These are phyloP conservation scores for Stegastes partitus DNA, from an alignment of 2,113 vertebrate species.

Conservation along the genomic window DNA sequence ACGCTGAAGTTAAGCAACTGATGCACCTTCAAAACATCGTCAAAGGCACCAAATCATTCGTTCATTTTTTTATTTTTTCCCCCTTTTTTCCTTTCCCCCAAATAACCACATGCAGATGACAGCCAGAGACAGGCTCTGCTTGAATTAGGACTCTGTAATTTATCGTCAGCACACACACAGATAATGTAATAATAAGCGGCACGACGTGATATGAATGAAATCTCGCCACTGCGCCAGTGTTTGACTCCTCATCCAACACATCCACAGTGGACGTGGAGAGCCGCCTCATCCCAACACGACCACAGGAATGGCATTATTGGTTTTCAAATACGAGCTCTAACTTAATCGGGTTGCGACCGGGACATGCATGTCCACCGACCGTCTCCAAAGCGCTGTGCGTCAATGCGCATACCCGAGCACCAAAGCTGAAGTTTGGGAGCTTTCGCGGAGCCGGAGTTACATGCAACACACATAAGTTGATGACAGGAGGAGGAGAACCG, in stretches of 20 bases:
- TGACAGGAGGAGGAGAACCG: not conserved
- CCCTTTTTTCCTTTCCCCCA: too few species aligned
- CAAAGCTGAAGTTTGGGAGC: constrained; percentile 49
- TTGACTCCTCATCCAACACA: constrained; percentile 22
- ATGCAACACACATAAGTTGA: not conserved
- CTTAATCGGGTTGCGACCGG: not conserved
- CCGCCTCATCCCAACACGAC: not conserved
- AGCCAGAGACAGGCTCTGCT: not conserved
- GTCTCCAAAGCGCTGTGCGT: constrained; percentile 57
- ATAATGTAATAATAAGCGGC: constrained; percentile 30
- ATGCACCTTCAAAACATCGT: not conserved
- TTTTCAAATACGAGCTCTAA: not conserved
- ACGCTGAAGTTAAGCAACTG: constrained; percentile 49
- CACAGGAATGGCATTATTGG: not conserved
- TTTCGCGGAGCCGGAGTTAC: constrained; percentile 9
- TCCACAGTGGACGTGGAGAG: not conserved
- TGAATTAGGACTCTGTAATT: not conserved
- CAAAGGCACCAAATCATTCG: not conserved
- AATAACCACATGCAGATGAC: not conserved
- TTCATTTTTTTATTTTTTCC: not conserved
- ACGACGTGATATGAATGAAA: constrained; percentile 78
- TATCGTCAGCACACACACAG: constrained; percentile 8
- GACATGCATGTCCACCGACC: not conserved
- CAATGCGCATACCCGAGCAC: constrained; percentile 59
- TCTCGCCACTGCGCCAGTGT: constrained; percentile 69